Evolutionary conservation across 2,888 invertebrate genomes (phyloP), one percentile per base, ranked within the genome.

Genomic region (Eilema caniola): DNA sequence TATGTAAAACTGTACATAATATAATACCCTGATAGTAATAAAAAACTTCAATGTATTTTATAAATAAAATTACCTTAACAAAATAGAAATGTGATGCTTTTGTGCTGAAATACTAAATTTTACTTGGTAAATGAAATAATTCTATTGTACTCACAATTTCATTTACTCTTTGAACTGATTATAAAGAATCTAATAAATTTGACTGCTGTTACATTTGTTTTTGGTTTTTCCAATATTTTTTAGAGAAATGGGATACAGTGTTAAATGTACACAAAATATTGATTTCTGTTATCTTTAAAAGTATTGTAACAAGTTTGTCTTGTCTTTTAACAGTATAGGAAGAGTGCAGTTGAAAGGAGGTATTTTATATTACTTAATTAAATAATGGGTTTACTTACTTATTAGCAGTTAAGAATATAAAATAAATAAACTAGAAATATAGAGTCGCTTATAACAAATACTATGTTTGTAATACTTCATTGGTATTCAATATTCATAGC

Each of bases 1-100:
- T 62, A 62, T 62, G 37, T 53, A 47, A 64, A 57, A 66, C 31
- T 61, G 61, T 61, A 61, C 5, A 56, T 67, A 67, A 64, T 56
- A 65, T 64, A 65, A 64, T 28, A 61, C 31, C 31, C 12, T 16
- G 11, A 61, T n/a, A 41, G 37, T 33, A 37, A 23, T 61, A 10
- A 14, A 16, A 2, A 62, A 33, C 33, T 37, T 23, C 16, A 62
- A 25, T 31, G 31, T 61, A 61, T 31, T 37, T n/a, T 24, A 12
- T 31, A 61, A 61, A 61, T 59, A 59, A 28, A 59, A 14, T 24
- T 59, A 20, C 25, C 16, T 16, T 24, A 57, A 59, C 5, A 24
- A 59, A 25, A 25, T 59, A 16, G 7, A 59, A 53, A 10, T 53
- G 47, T 47, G n/a, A 53, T n/a, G 53, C n/a, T 53, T 53, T n/a